These are phyloP conservation scores for Collichthys lucidus DNA, from an alignment of 2,113 vertebrate genomes.

Conservation along the genomic window DNA sequence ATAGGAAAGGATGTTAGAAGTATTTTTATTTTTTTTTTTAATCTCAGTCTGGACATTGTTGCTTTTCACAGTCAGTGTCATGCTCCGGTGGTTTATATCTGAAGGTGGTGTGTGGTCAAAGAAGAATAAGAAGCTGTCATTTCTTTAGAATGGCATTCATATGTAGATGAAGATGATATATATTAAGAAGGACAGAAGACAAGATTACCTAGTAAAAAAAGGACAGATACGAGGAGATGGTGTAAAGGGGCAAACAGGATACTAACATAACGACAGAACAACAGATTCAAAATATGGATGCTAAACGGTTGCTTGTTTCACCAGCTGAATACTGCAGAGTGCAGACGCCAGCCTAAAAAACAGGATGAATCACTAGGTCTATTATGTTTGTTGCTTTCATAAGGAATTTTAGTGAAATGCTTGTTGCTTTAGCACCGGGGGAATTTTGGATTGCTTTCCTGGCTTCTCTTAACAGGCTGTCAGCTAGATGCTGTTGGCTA, in stretches of 20 bases:
- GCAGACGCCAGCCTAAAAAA: conserved; percentile 13
- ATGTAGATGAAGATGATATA: neutral
- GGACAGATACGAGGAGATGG: neutral
- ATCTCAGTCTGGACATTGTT: conserved; percentile 7
- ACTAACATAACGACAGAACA: neutral
- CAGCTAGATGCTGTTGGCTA: conserved; percentile 7
- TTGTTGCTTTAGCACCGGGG: conserved; percentile 26
- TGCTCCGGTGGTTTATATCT: neutral
- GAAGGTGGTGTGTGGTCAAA: neutral
- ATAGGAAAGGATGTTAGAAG: conserved; percentile 21
- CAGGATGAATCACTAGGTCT: conserved; percentile 12
- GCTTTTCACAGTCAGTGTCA: neutral
- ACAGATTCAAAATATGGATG: neutral
- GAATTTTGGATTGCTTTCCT: conserved; percentile 25
- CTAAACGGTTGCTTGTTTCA: conserved; percentile 1
- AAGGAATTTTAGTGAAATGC: conserved; percentile 11
- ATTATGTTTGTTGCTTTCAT: conserved; percentile 36
- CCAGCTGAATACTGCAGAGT: conserved; percentile 9
- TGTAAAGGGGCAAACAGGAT: neutral
- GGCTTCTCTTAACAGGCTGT: conserved; percentile 25
- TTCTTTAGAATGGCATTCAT: neutral
- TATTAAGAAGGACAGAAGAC: neutral
- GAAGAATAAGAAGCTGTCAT: neutral
- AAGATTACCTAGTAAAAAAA: neutral
- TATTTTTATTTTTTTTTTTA: conserved; percentile 8